Base-by-base conservation (phyloP, 2,797 vertebrate species). In the Bradypodion ventrale region DNA sequence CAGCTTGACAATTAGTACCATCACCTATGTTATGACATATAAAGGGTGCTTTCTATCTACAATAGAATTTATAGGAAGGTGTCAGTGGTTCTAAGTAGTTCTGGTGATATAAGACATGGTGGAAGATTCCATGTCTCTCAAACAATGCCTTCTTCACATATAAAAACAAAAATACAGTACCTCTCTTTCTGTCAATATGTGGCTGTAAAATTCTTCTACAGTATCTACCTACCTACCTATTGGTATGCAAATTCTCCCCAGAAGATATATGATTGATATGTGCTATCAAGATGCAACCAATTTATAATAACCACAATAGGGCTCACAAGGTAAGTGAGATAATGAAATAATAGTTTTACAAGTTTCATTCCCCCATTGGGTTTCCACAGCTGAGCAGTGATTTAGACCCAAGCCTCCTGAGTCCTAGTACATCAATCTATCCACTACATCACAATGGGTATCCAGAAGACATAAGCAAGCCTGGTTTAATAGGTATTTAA, bases 1-100 rank as follows among this genome's bases (percentile, higher is more conserved):
- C 27, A 91, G 81, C 32, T 25, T 87, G 83, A 72, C 42, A 89
- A 89, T 87, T 82, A 90, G 85, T 89, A 49, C 21, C 87, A 29
- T 40, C 4, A 12, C 88, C 40, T 85, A 52, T n/a, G 90, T 29
- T 0, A 42, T 87, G 74, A 89, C 83, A 87, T 29, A 66, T 81
- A 92, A 93, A 91, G n/a, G 42, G 49, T 52, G 29, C 29, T 74
- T 49, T 12, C 12, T 75, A 9, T n/a, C 21, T 75, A 89, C 37
- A 90, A 82, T 87, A 27, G 49, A 59, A 89, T 88, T 65, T 29
- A n/a, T 63, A 85, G 32, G 75, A 82, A 89, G 72, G 44, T 78
- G 80, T 70, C 46, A 62, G 12, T 80, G 13, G 37, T 83, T 66
- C 78, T 42, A 87, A 83, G 83, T 27, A 35, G 62, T n/a, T 4